A percentile compares a stretch with the other conserved stretches of the same genome.
Conservation (phyloP, 1,140 invertebrate genomes). For the Holotrichia oblita region DNA sequence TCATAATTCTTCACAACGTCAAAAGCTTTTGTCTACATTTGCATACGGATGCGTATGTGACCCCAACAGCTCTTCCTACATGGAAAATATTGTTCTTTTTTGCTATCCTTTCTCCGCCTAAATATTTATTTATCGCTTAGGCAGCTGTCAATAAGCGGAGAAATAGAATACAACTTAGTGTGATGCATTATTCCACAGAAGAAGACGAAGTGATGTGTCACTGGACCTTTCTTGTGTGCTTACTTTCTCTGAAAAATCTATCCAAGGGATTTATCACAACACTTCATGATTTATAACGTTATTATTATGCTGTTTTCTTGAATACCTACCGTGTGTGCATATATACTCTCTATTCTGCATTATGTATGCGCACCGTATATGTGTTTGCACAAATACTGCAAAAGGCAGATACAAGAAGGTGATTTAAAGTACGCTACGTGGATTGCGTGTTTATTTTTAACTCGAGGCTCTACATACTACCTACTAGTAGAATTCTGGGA, state of each 20-base stretch:
- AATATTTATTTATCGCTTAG: conserved; percentile 6
- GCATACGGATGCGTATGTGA: neutral
- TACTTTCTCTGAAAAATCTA: neutral
- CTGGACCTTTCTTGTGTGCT: neutral
- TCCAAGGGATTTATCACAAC: conserved; percentile 9
- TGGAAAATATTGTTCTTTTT: conserved; percentile 14
- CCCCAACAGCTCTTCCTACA: neutral
- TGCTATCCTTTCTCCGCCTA: neutral
- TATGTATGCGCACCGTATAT: too few species aligned
- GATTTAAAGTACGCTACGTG: too few species aligned
- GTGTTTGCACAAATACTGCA: too few species aligned
- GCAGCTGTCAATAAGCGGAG: neutral
- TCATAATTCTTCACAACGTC: conserved; percentile 22
- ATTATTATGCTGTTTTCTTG: conserved; percentile 25
- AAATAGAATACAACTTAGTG: neutral
- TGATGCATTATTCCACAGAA: conserved; percentile 12
- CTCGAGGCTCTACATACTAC: too few species aligned
- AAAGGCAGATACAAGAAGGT: too few species aligned
- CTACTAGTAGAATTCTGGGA: too few species aligned
- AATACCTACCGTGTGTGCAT: neutral
- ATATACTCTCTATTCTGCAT: neutral
- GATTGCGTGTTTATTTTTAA: too few species aligned
- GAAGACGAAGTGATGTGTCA: conserved; percentile 10
- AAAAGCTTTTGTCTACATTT: conserved; percentile 12
- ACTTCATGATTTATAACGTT: conserved; percentile 16